Evolutionary conservation across 2,113 vertebrate species (phyloP).

Genomic region (Gymnocephalus cernua): DNA sequence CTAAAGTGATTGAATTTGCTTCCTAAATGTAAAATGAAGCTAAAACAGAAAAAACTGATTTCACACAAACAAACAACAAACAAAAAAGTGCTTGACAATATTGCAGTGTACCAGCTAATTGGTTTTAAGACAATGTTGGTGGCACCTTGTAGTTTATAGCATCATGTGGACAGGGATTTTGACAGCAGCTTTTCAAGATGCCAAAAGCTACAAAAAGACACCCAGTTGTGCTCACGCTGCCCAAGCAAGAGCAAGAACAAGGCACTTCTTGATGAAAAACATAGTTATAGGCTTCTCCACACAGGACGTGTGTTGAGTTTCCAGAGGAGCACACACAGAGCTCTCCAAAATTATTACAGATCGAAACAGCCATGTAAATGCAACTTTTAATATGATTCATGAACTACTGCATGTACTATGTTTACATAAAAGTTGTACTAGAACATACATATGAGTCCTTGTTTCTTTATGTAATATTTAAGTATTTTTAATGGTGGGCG

Average conservation of each 20-base stretch:
- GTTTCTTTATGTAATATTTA: neutral
- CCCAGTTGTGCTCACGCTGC: neutral
- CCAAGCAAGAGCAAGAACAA: neutral
- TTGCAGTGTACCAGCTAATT: neutral
- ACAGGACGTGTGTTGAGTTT: neutral
- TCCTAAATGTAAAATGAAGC: neutral
- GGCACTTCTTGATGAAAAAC: neutral
- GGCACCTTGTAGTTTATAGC: neutral
- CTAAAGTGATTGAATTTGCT: constrained; percentile 1
- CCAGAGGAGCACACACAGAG: neutral
- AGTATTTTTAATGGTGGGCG: neutral
- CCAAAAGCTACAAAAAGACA: neutral
- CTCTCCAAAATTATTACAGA: neutral
- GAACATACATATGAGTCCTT: neutral
- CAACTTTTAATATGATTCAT: neutral
- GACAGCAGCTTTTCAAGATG: neutral
- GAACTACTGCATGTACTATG: neutral
- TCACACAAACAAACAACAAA: neutral
- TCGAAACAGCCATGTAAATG: neutral
- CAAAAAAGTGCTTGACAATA: neutral
- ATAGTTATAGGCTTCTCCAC: neutral
- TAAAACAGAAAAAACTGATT: neutral
- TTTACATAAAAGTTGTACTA: neutral
- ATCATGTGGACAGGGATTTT: neutral
- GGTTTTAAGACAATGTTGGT: neutral